Evolutionary conservation across 1,140 invertebrate species (phyloP).

Genomic region (Saccostrea echinata): DNA sequence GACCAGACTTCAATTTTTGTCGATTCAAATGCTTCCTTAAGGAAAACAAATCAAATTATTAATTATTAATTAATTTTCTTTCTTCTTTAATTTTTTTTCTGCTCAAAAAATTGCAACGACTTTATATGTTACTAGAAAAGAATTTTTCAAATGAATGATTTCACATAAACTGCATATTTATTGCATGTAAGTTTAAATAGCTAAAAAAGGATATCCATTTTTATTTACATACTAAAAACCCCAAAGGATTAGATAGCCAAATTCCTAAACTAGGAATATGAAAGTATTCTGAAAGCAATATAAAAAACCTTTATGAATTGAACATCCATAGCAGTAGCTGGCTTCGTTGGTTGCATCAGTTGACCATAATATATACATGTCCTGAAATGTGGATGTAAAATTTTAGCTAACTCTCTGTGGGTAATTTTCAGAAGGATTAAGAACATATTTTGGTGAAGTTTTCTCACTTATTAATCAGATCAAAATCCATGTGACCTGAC

Average conservation of each 20-base stretch:
- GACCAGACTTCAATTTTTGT: constrained; percentile 1
- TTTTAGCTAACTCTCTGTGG: not conserved
- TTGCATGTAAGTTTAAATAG: not conserved
- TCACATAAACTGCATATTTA: not conserved
- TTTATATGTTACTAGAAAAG: too few relatives aligned
- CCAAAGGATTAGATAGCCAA: too few relatives aligned
- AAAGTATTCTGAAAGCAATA: too few relatives aligned
- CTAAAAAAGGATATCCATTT: too few relatives aligned
- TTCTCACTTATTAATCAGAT: not conserved
- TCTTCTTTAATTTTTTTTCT: not conserved
- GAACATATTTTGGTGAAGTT: not conserved
- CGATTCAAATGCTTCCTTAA: constrained; percentile 16
- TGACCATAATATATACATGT: constrained; percentile 55
- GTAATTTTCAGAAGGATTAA: not conserved
- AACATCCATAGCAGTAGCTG: constrained; percentile 57
- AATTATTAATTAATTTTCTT: not conserved
- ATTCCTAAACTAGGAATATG: too few relatives aligned
- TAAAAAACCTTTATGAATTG: constrained; percentile 58
- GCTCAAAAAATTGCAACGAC: not conserved
- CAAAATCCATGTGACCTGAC: constrained; percentile 46
- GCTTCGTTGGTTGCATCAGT: constrained; percentile 57
- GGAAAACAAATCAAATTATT: not conserved
- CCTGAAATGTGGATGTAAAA: constrained; percentile 4
- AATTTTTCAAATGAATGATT: too few relatives aligned
- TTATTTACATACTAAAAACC: too few relatives aligned